These are phyloP conservation scores for Serrognathus titanus DNA, from an alignment of 2,888 invertebrate genomes.

Conservation along the genomic window DNA sequence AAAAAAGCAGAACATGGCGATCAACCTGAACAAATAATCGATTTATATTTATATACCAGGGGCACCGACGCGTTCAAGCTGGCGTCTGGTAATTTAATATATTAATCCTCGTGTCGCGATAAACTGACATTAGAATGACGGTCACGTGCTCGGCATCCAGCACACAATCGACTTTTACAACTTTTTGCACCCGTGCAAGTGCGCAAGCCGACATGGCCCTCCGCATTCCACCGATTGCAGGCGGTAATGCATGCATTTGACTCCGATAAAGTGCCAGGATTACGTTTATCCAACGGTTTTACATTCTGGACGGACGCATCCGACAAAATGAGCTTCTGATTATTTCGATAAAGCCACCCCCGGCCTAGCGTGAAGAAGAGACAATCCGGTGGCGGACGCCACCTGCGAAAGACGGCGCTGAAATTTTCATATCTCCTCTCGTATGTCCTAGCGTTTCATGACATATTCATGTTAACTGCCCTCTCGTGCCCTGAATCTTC, in stretches of 20 bases:
- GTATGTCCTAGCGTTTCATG: not conserved
- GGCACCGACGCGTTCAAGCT: too few species aligned
- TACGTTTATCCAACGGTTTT: constrained; percentile 21
- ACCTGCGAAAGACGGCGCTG: not conserved
- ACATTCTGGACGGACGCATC: constrained; percentile 11
- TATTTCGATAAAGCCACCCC: not conserved
- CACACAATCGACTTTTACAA: constrained; percentile 26
- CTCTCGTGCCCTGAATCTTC: constrained; percentile 2
- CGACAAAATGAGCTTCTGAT: not conserved
- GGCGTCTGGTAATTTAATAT: too few species aligned
- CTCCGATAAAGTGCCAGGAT: constrained; percentile 17
- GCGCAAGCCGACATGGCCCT: not conserved
- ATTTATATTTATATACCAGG: too few species aligned
- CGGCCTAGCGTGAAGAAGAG: not conserved
- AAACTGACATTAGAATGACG: constrained; percentile 23
- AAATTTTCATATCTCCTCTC: not conserved
- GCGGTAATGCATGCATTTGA: not conserved
- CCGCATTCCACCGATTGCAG: not conserved
- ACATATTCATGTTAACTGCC: constrained; percentile 3
- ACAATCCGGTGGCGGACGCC: not conserved
- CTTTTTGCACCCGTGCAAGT: constrained; percentile 11
- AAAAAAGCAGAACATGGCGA: too few species aligned
- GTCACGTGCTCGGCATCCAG: constrained; percentile 29
- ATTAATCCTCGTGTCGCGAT: too few species aligned
- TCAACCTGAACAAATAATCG: too few species aligned